Conservation (phyloP, 2,888 invertebrate genomes). For the Thysanoteuthis rhombus region DNA sequence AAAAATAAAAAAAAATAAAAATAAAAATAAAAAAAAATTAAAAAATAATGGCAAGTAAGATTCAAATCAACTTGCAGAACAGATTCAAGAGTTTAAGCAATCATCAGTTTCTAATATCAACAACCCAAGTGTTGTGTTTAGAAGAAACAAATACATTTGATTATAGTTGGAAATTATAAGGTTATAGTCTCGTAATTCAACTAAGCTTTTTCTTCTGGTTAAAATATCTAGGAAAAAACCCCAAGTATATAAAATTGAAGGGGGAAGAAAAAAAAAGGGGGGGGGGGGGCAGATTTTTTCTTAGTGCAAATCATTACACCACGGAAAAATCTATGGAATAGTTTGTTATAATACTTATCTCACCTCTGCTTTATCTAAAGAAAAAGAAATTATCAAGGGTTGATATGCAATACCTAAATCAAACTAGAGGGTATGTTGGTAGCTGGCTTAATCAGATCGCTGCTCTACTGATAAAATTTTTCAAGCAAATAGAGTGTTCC, state of each 20-base stretch:
- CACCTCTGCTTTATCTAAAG: background rate
- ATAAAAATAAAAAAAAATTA: too few relatives aligned
- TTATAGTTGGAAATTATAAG: background rate
- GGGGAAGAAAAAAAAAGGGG: background rate
- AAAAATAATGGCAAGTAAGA: background rate
- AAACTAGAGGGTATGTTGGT: too few relatives aligned
- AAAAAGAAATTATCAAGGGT: background rate
- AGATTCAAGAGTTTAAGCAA: background rate
- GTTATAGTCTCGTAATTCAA: too few relatives aligned
- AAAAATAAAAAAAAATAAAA: too few relatives aligned
- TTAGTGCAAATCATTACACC: background rate
- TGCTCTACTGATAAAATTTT: background rate
- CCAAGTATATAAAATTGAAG: background rate
- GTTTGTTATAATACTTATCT: background rate
- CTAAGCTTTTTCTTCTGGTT: too few relatives aligned
- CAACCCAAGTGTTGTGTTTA: background rate
- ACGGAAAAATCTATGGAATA: background rate
- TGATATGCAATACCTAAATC: background rate
- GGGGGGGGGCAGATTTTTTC: too few relatives aligned
- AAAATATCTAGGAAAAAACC: too few relatives aligned
- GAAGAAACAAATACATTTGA: background rate
- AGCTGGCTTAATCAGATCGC: too few relatives aligned
- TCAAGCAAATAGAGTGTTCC: background rate
- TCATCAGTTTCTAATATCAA: background rate
- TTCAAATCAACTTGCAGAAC: background rate